Conservation (phyloP, 2,797 vertebrate genomes). For the Sebastes vulpes region DNA sequence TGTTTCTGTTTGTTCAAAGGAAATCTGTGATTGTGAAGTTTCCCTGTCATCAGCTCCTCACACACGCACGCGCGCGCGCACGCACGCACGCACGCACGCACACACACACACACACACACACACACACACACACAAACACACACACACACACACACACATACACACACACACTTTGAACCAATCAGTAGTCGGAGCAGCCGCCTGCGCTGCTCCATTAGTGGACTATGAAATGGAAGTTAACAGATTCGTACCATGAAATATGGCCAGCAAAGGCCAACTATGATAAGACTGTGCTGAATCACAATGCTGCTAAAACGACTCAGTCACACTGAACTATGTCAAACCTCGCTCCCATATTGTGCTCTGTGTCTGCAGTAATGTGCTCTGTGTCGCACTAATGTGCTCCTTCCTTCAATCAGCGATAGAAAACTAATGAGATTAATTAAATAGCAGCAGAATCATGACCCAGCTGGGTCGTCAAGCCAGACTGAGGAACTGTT, state of each 20-base stretch:
- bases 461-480: background rate
- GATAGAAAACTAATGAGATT: background rate
- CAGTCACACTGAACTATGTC: background rate
- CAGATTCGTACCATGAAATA: conserved; percentile 37
- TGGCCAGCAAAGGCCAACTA: conserved; percentile 8
- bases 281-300: conserved; percentile 21
- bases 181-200: conserved; percentile 31
- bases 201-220: conserved; percentile 36
- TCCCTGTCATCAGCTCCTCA: conserved; percentile 41
- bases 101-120: conserved; percentile 2
- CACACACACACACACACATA: conserved; percentile 12
- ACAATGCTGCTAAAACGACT: conserved; percentile 10
- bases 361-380: background rate
- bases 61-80: background rate
- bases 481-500: background rate
- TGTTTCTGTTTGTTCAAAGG: conserved; percentile 54
- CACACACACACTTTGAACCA: conserved; percentile 21
- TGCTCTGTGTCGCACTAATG: background rate
- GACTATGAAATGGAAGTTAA: conserved; percentile 57
- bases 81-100: background rate
- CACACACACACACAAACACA: conserved; percentile 8
- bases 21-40: conserved; percentile 65
- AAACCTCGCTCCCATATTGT: background rate
- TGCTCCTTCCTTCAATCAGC: background rate
- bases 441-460: background rate